A percentile compares a stretch with the other conserved stretches of the same genome.
Conservation (phyloP, 2,888 invertebrate species). For the Sinelater perroti region DNA sequence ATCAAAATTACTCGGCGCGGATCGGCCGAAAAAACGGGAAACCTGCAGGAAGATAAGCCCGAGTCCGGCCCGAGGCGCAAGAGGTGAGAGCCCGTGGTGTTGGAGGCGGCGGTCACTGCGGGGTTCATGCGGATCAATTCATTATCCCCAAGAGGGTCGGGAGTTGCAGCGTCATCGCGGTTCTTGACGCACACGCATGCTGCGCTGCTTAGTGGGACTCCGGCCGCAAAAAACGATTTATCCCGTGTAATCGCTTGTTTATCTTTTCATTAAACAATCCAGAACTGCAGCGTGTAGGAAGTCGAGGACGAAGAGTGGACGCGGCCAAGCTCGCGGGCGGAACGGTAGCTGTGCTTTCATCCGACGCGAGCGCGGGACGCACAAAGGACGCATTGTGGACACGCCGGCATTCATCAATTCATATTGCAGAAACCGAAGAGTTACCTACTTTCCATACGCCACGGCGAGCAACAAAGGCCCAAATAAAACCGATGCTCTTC, state of each 20-base stretch:
- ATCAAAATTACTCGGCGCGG: not conserved
- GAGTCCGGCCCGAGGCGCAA: conserved; percentile 28
- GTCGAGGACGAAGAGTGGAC: not conserved
- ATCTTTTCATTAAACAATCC: conserved; percentile 3
- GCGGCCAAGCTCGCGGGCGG: conserved; percentile 38
- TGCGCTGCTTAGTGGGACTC: conserved; percentile 26
- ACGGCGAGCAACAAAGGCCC: not conserved
- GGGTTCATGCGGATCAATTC: conserved; percentile 59
- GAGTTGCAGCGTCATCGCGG: conserved; percentile 57
- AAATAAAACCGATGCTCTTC: conserved; percentile 7
- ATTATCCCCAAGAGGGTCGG: conserved; percentile 58
- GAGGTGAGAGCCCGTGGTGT: conserved; percentile 53
- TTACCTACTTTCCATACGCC: not conserved
- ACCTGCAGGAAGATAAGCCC: conserved; percentile 22
- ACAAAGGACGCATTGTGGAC: conserved; percentile 53
- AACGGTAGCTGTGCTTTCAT: conserved; percentile 46
- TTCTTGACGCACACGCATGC: conserved; percentile 35
- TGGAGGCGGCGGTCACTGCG: conserved; percentile 50
- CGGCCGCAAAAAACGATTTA: conserved; percentile 31
- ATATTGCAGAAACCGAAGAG: not conserved
- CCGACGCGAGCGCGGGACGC: conserved; percentile 50
- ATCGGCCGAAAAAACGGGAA: conserved; percentile 8
- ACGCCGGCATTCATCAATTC: conserved; percentile 50
- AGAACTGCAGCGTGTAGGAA: not conserved
- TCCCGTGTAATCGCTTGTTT: conserved; percentile 25